Base-by-base conservation (phyloP, 2,797 vertebrate species). In the Sus cebifrons region DNA sequence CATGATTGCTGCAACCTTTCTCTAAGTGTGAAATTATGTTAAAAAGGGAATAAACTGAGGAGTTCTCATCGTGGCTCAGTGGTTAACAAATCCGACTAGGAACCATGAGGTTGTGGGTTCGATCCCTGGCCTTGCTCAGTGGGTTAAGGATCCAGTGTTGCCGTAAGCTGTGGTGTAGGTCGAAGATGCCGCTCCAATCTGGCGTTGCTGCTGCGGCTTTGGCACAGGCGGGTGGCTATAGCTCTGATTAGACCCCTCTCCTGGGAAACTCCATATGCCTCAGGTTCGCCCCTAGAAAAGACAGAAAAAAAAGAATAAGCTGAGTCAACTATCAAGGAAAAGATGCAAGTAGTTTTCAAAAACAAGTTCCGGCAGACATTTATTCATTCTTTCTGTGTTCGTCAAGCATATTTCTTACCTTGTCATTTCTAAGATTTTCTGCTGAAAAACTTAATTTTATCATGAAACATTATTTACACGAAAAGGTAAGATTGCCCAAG, bases 401-500 rank as follows among this genome's bases (percentile, higher is more conserved):
- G 36, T 40, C 27, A 93, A 89, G 23, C 23, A 86, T 2, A 73
- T 23, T 87, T 70, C 62, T 73, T 82, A 67, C 10, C 18, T 77
- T 44, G 70, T 92, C 17, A 67, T 89, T 87, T 92, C 73, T 16
- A 74, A 74, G 44, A 4, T 25, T 82, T 83, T 64, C 86, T 20
- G n/a, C 27, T 27, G 56, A 81, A 49, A 96, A 96, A 62, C 12
- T 77, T 82, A 8, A 70, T 70, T 93, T 95, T 92, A 86, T 36
- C 75, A 36, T 62, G 27, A 89, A 81, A 52, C 25, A 81, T 87
- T 89, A 52, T 64, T 81, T 29, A n/a, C 65, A 83, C 74, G 4
- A 65, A 64, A 90, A 67, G 8, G 32, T 68, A 84, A 65, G 54
- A 79, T 12, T 74, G 23, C 12, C 10, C 11, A 91, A 32, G 1